A percentile compares a stretch with the other conserved stretches of the same genome.
phyloP scores from a whole-genome alignment of 35 echinoderm and acorn worm genomes.

The Lytechinus variegatus region DNA sequence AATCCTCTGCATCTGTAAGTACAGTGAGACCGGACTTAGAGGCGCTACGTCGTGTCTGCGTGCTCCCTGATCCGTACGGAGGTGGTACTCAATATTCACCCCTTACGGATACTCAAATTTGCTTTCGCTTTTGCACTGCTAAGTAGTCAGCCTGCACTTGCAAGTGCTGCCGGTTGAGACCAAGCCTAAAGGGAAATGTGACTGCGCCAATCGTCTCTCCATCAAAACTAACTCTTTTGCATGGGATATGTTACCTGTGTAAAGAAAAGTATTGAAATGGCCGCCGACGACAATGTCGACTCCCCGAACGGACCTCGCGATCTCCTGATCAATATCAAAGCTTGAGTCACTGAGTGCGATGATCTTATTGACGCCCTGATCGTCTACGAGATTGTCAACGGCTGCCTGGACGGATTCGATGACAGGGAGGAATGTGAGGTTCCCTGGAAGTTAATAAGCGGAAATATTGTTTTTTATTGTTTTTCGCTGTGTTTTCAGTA shows the following conservation, averaged over 20 bases:
- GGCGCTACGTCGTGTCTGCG: no score
- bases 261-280: slow-evolving; percentile 82
- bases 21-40: no score
- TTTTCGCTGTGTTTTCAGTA: neutral
- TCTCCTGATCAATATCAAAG: slow-evolving; percentile 71
- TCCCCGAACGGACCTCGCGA: slow-evolving; percentile 71
- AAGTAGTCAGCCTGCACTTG: no score
- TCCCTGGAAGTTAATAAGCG: slow-evolving; percentile 27
- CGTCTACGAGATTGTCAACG: slow-evolving; percentile 60
- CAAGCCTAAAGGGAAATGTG: no score
- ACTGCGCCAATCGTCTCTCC: no score
- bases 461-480: neutral
- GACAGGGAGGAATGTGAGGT: slow-evolving; percentile 73
- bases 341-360: slow-evolving; percentile 90
- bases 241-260: slow-evolving; percentile 63
- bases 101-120: no score
- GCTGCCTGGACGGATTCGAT: slow-evolving; percentile 65
- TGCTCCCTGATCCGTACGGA: no score
- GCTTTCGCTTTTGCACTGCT: no score
- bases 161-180: no score
- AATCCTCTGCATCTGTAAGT: no score
- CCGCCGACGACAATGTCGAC: slow-evolving; percentile 89
- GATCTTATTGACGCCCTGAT: slow-evolving; percentile 82
- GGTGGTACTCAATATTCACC: no score
- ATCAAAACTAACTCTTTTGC: no score